Conservation (phyloP, 2,797 vertebrate genomes). For the Clarias pachynema region DNA sequence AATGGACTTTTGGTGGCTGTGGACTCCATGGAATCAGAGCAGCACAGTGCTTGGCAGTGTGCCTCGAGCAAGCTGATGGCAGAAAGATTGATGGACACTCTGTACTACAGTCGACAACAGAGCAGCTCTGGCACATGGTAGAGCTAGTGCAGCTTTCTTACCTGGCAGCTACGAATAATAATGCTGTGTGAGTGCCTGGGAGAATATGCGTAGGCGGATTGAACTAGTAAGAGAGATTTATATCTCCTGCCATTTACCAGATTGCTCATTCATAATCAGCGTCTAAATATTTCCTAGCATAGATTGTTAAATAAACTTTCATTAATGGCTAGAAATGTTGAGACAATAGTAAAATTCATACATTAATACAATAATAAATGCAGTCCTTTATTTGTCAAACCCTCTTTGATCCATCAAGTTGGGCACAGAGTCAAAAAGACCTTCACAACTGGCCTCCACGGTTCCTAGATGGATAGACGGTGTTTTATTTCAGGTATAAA, state of each 20-base stretch:
- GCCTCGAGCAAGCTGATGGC: constrained; percentile 40
- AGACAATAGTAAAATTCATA: too few relatives aligned
- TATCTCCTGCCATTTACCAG: constrained; percentile 1
- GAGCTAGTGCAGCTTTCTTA: constrained; percentile 18
- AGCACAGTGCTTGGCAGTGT: background rate
- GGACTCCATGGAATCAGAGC: constrained; percentile 29
- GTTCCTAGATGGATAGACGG: too few relatives aligned
- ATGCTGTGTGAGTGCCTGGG: constrained; percentile 16
- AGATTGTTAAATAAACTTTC: background rate
- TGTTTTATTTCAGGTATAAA: too few relatives aligned
- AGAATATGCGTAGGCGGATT: background rate
- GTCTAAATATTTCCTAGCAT: constrained; percentile 1
- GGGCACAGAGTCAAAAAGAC: too few relatives aligned
- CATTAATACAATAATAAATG: too few relatives aligned
- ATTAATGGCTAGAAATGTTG: background rate
- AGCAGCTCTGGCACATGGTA: constrained; percentile 15
- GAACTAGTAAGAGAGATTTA: constrained; percentile 21
- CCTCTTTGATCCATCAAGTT: too few relatives aligned
- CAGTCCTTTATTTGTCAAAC: too few relatives aligned
- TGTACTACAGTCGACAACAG: background rate
- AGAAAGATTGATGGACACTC: constrained; percentile 32
- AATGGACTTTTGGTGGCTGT: constrained; percentile 19
- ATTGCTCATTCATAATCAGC: constrained; percentile 21
- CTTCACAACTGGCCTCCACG: too few relatives aligned
- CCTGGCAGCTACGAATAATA: constrained; percentile 34